Evolutionary conservation across 2,888 invertebrate species (phyloP).

Genomic region (Sinopyrophorus schimmeli): DNA sequence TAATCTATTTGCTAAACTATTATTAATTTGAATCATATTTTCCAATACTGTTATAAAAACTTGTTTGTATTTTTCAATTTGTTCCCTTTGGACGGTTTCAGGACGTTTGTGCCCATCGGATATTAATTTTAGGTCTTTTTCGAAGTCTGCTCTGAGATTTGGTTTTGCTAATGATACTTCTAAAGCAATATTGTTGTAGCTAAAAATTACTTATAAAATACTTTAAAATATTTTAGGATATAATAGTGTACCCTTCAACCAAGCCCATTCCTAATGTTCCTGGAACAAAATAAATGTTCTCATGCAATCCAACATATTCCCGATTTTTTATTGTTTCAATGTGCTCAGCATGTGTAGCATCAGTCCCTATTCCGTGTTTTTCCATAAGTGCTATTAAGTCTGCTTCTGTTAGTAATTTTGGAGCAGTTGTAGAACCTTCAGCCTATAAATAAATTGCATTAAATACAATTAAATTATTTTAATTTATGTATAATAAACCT

Average conservation of each 20-base stretch:
- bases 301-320: constrained; percentile 81
- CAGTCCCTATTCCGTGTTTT: constrained; percentile 98
- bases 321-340: constrained; percentile 96
- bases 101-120: constrained; percentile 79
- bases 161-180: constrained; percentile 82
- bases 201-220: constrained; percentile 23
- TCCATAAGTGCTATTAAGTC: constrained; percentile 99
- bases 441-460: constrained; percentile 46
- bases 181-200: constrained; percentile 53
- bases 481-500: no score
- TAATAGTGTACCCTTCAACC: constrained; percentile 71
- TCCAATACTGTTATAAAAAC: constrained; percentile 78
- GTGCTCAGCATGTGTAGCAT: constrained; percentile 99
- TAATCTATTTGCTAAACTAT: constrained; percentile 72
- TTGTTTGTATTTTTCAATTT: constrained; percentile 76
- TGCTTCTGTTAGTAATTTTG: constrained; percentile 92
- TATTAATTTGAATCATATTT: constrained; percentile 79
- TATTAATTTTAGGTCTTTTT: constrained; percentile 84
- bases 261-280: constrained; percentile 94
- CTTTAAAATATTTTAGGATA: background rate
- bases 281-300: constrained; percentile 82
- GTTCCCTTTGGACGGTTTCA: constrained; percentile 72
- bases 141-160: constrained; percentile 84
- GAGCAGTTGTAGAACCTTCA: constrained; percentile 84
- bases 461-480: no score